Conservation (phyloP, 2,113 vertebrate species). For the Crocuta crocuta region DNA sequence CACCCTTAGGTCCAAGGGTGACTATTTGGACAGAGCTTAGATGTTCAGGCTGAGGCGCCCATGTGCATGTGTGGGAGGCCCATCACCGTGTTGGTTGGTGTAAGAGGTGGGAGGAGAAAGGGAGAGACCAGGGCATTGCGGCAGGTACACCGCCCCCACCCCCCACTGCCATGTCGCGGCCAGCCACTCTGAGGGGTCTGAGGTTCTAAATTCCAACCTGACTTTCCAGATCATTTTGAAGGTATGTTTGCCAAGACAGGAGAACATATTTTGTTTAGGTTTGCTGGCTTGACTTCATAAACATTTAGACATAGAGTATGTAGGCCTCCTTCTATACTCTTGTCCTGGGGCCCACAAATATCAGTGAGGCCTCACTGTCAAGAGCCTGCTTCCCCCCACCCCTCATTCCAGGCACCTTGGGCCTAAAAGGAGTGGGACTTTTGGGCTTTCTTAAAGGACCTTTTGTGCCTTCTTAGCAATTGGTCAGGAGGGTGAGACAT, state of each 20-base stretch:
- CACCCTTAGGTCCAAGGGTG: background rate
- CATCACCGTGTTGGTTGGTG: background rate
- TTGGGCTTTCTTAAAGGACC: background rate
- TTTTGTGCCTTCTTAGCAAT: background rate
- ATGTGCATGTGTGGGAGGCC: background rate
- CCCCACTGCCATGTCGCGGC: background rate
- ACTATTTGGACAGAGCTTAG: background rate
- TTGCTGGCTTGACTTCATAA: background rate
- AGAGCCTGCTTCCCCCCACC: background rate
- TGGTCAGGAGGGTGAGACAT: background rate
- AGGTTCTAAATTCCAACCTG: background rate
- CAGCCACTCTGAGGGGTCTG: fast-evolving
- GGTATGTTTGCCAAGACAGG: background rate
- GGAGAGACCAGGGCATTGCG: background rate
- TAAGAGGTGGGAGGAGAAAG: background rate
- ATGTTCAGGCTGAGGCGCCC: background rate
- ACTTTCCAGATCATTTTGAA: background rate
- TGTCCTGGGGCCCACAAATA: background rate
- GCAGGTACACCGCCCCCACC: background rate
- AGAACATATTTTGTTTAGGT: background rate
- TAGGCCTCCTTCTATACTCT: background rate
- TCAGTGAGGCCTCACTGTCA: background rate
- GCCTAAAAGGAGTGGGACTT: background rate
- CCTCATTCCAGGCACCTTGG: no score
- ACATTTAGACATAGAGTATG: background rate